Evolutionary conservation across 2,797 vertebrate species (phyloP), one percentile per base, ranked within the genome.

Genomic region (Danio choprae): DNA sequence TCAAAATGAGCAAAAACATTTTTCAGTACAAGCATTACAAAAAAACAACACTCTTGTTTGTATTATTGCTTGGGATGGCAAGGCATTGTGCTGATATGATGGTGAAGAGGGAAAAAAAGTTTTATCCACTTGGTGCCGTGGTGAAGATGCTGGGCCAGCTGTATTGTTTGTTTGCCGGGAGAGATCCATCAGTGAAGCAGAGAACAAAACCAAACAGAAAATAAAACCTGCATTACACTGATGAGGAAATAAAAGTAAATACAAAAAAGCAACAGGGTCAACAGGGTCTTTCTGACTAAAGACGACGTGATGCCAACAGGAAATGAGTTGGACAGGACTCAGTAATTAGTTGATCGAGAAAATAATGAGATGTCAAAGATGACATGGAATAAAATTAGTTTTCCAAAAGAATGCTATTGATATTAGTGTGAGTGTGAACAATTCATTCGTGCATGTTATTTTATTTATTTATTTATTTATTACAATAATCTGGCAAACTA

Each of bases 1-100:
- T 87, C 84, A 81, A 85, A 86, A 85, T 79, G 80, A 89, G 84
- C 86, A 83, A 87, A 29, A 86, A 82, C 88, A 87, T 91, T 91
- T 87, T 88, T 87, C 87, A 89, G 90, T 87, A 82, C 64, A 85
- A 82, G 84, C 82, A 82, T 82, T 81, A 85, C 71, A 89, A 85
- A 83, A 81, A 76, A 88, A 74, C 13, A 74, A 65, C 48, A 69
- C 85, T 67, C 63, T 87, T 86, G 88, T 87, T 83, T 74, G 63
- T 75, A 82, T 81, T 82, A 72, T 80, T 81, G 80, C 65, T 48
- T 69, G 50, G 76, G 72, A 81, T 63, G 77, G 70, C 50, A 41
- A 83, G 71, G 70, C 62, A 22, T 56, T 78, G 60, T 76, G 40
- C 74, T 44, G 76, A 43, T 74, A 59, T 75, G 46, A 68, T 72